phyloP scores from a whole-genome alignment of 2,797 vertebrate species.

The Thamnophis elegans region DNA sequence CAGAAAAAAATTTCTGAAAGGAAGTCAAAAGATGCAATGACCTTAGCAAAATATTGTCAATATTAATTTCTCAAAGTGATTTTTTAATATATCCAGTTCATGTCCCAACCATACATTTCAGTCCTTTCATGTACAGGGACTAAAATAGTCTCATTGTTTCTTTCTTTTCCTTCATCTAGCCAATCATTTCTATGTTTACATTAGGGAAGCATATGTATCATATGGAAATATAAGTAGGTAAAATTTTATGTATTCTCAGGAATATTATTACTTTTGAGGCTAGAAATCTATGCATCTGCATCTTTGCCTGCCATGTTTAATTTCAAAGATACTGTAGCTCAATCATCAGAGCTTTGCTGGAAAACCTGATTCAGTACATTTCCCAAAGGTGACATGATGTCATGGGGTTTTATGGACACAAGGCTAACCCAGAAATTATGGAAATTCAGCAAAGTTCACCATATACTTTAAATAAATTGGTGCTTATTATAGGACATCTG shows the following conservation, averaged over 20 bases:
- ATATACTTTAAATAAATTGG: neutral
- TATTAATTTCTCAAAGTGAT: neutral
- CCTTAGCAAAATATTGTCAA: neutral
- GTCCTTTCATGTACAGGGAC: neutral
- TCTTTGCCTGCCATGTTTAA: neutral
- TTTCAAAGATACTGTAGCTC: neutral
- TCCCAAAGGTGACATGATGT: neutral
- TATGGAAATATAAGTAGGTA: slow-evolving; percentile 4
- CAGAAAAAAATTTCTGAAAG: neutral
- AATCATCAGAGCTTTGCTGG: neutral
- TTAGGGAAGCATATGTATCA: neutral
- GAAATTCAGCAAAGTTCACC: neutral
- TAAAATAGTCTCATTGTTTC: neutral
- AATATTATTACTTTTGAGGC: neutral
- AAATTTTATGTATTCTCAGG: neutral
- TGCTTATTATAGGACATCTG: neutral
- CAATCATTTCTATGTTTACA: neutral
- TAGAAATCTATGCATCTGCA: neutral
- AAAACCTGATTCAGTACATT: neutral
- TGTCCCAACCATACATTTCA: neutral
- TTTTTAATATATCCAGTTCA: neutral
- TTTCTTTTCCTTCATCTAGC: neutral
- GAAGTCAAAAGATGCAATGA: neutral
- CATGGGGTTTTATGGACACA: neutral
- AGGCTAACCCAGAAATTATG: neutral